phyloP scores from a whole-genome alignment of 2,888 invertebrate species.

The Drosophila macrospina region DNA sequence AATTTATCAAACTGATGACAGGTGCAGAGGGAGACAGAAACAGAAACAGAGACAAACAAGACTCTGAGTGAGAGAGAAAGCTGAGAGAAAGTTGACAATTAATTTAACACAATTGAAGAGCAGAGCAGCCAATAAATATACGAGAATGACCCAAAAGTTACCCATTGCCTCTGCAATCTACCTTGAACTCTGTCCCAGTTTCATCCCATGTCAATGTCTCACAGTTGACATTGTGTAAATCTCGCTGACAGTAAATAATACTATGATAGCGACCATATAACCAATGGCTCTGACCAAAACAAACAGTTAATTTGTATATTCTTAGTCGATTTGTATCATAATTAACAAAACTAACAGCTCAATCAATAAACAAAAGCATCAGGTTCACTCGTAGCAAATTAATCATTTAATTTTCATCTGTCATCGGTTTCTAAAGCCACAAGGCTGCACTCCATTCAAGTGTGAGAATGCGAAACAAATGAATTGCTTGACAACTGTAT shows the following conservation, averaged over 20 bases:
- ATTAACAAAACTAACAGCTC: constrained; percentile 24
- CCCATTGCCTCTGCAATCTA: constrained; percentile 51
- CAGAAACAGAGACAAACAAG: constrained; percentile 41
- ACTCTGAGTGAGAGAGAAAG: background rate
- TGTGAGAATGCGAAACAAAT: background rate
- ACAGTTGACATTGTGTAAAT: constrained; percentile 71
- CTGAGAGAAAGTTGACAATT: constrained; percentile 68
- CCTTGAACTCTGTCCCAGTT: constrained; percentile 14
- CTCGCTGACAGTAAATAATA: constrained; percentile 9
- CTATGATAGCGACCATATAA: background rate
- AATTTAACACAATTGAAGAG: constrained; percentile 78
- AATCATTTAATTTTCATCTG: constrained; percentile 1
- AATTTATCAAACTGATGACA: constrained; percentile 77
- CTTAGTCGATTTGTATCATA: background rate
- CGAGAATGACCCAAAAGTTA: constrained; percentile 50
- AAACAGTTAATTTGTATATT: background rate
- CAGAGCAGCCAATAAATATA: constrained; percentile 24
- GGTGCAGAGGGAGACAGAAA: no score
- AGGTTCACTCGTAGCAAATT: background rate
- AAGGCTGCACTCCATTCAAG: no score
- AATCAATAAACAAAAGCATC: constrained; percentile 15
- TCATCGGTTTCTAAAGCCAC: background rate
- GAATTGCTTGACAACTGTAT: background rate
- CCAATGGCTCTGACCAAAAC: background rate
- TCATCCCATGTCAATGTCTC: background rate